Evolutionary conservation across 2,113 vertebrate genomes (phyloP), one percentile per base, ranked within the genome.

Genomic region (Hemiscyllium ocellatum): DNA sequence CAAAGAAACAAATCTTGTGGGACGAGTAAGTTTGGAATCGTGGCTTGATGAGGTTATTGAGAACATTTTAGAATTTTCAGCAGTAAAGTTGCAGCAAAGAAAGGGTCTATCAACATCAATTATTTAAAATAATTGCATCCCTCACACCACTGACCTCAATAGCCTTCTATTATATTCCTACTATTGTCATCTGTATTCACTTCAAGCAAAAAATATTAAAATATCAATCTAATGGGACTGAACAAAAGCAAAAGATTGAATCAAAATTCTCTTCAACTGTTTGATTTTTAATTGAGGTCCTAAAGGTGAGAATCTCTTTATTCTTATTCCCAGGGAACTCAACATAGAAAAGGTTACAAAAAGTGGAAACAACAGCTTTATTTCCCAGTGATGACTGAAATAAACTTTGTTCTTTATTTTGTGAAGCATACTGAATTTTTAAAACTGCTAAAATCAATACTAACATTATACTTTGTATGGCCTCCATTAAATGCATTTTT

Each of bases 211-310:
- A 33, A 61, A 56, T 61, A 56, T 50, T 89, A 52, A 52, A 90
- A 61, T 61, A 33, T 29, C 50, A 90, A 90, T 61, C 56, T 52
- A n/a, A 33, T 52, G 24, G 50, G 29, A 90, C 10, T 61, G 56
- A 65, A 90, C 50, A 90, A 90, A 90, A 61, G 26, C 10, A 90
- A 90, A 90, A 26, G 87, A 90, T 90, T 13, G 12, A 52, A 50
- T 89, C 86, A 56, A 52, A 89, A 89, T 89, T 56, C 2, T 90
- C 87, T 90, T 52, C 56, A 90, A 33, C 87, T 90, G 19, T 90
- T 90, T 90, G 87, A 33, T 90, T 90, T 61, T 61, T 83, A 90
- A 90, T 52, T 61, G 87, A 90, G 87, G 52, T 33, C 47, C 56
- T 61, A 33, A 65, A 90, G 87, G 47, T 90, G 87, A 90, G 87